Evolutionary conservation across 2,888 invertebrate species (phyloP).

Genomic region (Pseudococcus jackbeardsleyi): DNA sequence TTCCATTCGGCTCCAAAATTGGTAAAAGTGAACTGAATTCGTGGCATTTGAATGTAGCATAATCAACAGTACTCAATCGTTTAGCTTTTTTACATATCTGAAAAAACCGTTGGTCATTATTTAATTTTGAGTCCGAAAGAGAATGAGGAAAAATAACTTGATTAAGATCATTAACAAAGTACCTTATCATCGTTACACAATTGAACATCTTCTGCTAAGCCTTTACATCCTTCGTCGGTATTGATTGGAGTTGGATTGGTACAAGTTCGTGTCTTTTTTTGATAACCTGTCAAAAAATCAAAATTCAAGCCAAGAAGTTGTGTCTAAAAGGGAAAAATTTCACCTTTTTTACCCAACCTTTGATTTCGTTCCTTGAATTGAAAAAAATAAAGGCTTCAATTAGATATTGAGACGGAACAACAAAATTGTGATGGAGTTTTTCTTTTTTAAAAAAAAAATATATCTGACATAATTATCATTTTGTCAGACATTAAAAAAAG

Average conservation of each 20-base stretch:
- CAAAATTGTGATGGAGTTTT: too few relatives aligned
- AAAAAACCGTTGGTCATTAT: neutral
- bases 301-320: neutral
- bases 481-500: too few relatives aligned
- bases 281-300: conserved; percentile 69
- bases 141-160: too few relatives aligned
- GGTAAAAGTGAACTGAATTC: conserved; percentile 76
- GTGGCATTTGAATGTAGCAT: conserved; percentile 77
- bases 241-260: conserved; percentile 72
- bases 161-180: neutral
- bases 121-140: too few relatives aligned
- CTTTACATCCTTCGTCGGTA: conserved; percentile 75
- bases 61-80: conserved; percentile 73
- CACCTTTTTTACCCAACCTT: too few relatives aligned
- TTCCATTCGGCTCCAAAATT: conserved; percentile 77
- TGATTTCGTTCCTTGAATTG: too few relatives aligned
- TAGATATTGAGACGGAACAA: too few relatives aligned
- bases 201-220: conserved; percentile 76
- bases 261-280: conserved; percentile 75
- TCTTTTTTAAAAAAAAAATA: too few relatives aligned
- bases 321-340: too few relatives aligned
- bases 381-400: too few relatives aligned
- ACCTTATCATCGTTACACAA: conserved; percentile 79
- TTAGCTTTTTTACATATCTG: conserved; percentile 73
- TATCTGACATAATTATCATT: too few relatives aligned